Percentiles rank a stretch among this genome's conserved stretches.
Evolutionary conservation across 2,888 invertebrate species (phyloP).

Genomic region (Dermolepida albohirtum): DNA sequence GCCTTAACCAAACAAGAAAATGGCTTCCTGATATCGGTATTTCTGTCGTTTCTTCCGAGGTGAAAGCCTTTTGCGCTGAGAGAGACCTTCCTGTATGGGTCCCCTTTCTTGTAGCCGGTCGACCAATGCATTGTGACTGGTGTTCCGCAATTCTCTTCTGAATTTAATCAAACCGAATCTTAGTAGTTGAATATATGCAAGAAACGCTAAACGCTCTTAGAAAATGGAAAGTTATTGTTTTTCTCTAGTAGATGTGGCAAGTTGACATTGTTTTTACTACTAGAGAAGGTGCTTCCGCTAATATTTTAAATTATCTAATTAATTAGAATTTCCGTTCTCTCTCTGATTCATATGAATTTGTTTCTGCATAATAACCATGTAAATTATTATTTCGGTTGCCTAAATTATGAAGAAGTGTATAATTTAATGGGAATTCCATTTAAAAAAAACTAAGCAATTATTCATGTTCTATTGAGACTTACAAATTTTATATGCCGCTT

Average conservation of each 20-base stretch:
- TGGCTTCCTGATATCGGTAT: conserved; percentile 22
- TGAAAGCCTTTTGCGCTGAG: conserved; percentile 32
- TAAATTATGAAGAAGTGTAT: no score
- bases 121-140: not conserved
- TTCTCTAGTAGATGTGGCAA: conserved; percentile 2
- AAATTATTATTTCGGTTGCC: no score
- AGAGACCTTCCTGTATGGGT: conserved; percentile 20
- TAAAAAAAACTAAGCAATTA: no score
- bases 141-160: conserved; percentile 38
- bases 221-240: conserved; percentile 29
- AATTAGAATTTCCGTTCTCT: not conserved
- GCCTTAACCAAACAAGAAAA: conserved; percentile 27
- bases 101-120: conserved; percentile 15
- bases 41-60: conserved; percentile 30
- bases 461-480: no score
- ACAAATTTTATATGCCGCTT: no score
- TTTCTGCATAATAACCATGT: no score
- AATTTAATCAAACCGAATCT: not conserved
- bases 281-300: conserved; percentile 8
- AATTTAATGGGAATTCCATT: no score
- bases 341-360: no score
- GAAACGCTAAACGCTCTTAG: not conserved
- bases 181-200: conserved; percentile 3
- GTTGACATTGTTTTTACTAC: conserved; percentile 14
- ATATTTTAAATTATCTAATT: conserved; percentile 5